phyloP scores from a whole-genome alignment of 2,888 invertebrate genomes.

The Neocrepidodera transversa region DNA sequence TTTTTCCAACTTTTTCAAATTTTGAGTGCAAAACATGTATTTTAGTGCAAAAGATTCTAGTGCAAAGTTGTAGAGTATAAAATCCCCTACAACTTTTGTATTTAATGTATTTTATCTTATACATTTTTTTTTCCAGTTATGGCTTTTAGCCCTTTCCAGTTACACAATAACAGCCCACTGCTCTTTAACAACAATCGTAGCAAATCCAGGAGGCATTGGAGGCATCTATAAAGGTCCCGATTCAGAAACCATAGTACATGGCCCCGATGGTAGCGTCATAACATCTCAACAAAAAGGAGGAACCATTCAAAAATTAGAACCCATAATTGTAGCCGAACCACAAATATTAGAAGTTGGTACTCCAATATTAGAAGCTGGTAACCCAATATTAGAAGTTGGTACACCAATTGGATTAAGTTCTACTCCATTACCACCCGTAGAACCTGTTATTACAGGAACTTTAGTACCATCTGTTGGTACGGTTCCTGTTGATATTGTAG shows the following conservation, averaged over 20 bases:
- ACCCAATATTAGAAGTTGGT: neutral
- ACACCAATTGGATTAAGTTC: neutral
- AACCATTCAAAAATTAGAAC: constrained; percentile 37
- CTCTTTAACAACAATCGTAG: constrained; percentile 42
- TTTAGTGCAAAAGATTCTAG: too few relatives aligned
- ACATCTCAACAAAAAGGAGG: constrained; percentile 52
- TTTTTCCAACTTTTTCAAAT: too few relatives aligned
- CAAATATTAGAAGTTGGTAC: neutral
- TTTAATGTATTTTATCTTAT: too few relatives aligned
- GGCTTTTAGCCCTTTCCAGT: constrained; percentile 37
- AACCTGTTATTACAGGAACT: constrained; percentile 10
- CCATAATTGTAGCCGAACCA: constrained; percentile 46
- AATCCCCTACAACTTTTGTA: too few relatives aligned
- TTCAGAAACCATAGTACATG: constrained; percentile 56
- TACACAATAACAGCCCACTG: constrained; percentile 28
- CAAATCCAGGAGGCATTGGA: constrained; percentile 54
- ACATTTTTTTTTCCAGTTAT: constrained; percentile 36
- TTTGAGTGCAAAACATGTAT: too few relatives aligned
- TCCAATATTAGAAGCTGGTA: neutral
- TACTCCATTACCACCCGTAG: neutral
- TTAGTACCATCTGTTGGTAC: constrained; percentile 28
- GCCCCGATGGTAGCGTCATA: constrained; percentile 58
- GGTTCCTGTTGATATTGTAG: constrained; percentile 38
- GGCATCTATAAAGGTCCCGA: constrained; percentile 56
- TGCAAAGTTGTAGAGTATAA: too few relatives aligned